Conservation (phyloP, 2,888 invertebrate species). For the Ernsta delagoae region DNA sequence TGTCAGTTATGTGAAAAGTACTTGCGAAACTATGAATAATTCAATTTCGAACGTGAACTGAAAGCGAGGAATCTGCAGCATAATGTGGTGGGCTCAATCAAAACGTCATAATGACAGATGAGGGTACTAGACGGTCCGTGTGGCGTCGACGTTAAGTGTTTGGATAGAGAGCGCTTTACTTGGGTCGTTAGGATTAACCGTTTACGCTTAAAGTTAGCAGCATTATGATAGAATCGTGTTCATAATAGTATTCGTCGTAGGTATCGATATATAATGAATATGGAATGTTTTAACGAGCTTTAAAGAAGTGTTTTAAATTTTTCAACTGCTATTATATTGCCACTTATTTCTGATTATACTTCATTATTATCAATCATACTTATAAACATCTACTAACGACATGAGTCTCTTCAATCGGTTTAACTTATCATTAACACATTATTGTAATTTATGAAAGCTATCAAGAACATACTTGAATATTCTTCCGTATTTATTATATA, state of each 20-base stretch:
- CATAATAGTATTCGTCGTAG: constrained; percentile 48
- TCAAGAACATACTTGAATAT: background rate
- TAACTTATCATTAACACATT: no score
- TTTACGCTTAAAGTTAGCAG: constrained; percentile 67
- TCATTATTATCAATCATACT: background rate
- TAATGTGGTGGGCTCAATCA: no score
- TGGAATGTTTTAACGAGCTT: background rate
- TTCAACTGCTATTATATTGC: background rate
- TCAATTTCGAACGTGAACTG: no score
- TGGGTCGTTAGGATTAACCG: constrained; percentile 43
- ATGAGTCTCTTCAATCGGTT: no score
- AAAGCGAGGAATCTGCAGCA: background rate
- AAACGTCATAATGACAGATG: background rate
- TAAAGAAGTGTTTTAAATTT: background rate
- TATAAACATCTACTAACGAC: background rate
- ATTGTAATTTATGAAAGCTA: no score
- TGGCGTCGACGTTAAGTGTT: background rate
- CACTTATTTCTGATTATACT: background rate
- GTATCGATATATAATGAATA: constrained; percentile 24
- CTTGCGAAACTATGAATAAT: no score
- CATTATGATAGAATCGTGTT: constrained; percentile 68
- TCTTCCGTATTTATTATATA: constrained; percentile 51
- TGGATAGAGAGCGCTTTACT: constrained; percentile 14
- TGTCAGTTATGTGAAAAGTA: background rate
- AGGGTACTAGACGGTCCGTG: background rate